Conservation (phyloP, 2,797 vertebrate genomes). For the Anomalospiza imberbis region DNA sequence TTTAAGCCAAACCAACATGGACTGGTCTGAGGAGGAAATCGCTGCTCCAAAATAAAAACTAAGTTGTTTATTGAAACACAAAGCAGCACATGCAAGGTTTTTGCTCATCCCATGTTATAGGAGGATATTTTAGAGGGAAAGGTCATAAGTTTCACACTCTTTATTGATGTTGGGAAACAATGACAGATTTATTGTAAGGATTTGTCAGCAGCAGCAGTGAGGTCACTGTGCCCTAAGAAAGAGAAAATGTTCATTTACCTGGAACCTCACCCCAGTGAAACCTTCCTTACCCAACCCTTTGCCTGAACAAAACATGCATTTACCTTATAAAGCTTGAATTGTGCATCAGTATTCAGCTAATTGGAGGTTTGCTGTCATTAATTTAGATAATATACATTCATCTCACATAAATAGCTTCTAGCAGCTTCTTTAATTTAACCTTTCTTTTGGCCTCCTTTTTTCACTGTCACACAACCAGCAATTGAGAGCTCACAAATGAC, state of each 20-base stretch:
- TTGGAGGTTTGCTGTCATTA: conserved; percentile 49
- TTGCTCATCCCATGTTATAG: background rate
- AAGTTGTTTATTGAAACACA: background rate
- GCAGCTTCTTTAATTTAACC: conserved; percentile 61
- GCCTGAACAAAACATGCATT: conserved; percentile 3
- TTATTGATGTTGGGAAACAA: background rate
- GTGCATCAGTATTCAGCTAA: conserved; percentile 15
- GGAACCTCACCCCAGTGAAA: background rate
- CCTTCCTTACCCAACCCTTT: background rate
- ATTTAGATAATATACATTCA: conserved; percentile 42
- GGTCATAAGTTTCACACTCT: background rate
- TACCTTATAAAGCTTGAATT: conserved; percentile 23
- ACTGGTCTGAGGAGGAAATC: background rate
- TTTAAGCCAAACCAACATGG: background rate
- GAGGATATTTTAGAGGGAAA: background rate
- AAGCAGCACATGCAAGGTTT: background rate
- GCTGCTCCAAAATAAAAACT: background rate
- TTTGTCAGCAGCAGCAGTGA: background rate
- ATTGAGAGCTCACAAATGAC: conserved; percentile 45
- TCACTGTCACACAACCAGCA: conserved; percentile 34
- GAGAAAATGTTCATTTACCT: background rate
- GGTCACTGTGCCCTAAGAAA: background rate
- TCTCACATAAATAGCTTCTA: conserved; percentile 2
- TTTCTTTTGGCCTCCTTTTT: background rate
- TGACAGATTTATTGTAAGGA: background rate